Conservation (phyloP, 2,113 vertebrate genomes). For the Sinocyclocheilus maitianheensis region DNA sequence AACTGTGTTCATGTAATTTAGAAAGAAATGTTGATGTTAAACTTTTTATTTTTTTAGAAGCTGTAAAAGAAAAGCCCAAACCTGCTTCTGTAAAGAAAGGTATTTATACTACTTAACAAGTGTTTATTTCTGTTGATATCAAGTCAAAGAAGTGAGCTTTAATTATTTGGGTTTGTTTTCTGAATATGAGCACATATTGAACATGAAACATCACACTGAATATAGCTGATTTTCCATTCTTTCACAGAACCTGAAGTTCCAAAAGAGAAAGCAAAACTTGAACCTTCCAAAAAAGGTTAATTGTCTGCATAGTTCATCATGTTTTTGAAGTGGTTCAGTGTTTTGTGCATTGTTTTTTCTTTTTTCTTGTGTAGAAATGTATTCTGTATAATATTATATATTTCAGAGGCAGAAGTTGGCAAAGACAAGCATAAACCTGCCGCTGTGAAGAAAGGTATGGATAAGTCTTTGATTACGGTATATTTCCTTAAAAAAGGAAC, state of each 20-base stretch:
- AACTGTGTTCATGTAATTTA: background rate
- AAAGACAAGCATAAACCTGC: constrained; percentile 63
- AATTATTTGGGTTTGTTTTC: background rate
- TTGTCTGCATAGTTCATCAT: background rate
- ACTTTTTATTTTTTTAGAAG: background rate
- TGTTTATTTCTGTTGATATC: background rate
- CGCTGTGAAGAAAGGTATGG: constrained; percentile 51
- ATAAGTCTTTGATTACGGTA: background rate
- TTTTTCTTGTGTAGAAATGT: background rate
- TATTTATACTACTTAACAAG: background rate
- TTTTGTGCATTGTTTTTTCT: background rate
- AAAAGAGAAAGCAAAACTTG: background rate
- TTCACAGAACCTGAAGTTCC: background rate
- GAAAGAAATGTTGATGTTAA: background rate
- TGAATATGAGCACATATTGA: background rate
- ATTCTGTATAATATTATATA: background rate
- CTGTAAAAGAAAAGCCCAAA: constrained; percentile 29
- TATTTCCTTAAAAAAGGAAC: background rate
- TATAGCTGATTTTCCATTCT: background rate
- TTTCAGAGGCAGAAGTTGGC: constrained; percentile 58
- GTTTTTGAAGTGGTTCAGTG: background rate
- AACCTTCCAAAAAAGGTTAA: constrained; percentile 4
- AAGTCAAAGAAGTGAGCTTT: background rate
- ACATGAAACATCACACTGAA: background rate
- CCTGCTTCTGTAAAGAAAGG: constrained; percentile 20